Base-by-base conservation (phyloP, 2,113 vertebrate species). In the Tympanuchus pallidicinctus region DNA sequence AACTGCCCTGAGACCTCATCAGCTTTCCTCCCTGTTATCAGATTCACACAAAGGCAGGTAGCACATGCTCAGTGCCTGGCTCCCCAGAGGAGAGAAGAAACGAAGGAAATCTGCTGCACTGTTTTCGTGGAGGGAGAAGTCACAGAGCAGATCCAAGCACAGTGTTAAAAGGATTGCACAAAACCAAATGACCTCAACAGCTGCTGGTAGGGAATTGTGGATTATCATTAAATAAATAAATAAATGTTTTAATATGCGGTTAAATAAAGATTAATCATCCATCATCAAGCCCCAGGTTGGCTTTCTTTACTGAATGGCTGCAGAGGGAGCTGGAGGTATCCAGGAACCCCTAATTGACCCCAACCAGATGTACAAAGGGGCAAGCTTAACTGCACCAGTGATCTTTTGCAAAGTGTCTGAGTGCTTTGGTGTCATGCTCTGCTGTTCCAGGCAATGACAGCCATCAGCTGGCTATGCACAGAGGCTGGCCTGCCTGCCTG, bases 371-470 rank as follows among this genome's bases (percentile, higher is more conserved):
- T 19, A 28, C 36, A 77, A 69, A 45, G 28, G 2, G 2, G 36
- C 54, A 8, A 21, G 5, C 11, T 4, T 48, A n/a, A 38, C 1
- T 1, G 17, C 32, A 15, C 24, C 28, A 43, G 10, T 24, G 34
- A 5, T 6, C 17, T 60, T 57, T 72, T 67, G 15, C 63, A 43
- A 20, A 0, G 0, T 16, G 40, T 24, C 11, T 4, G 4, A 45
- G 22, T 1, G 4, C 30, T 59, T 24, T 25, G 5, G 42, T 2
- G 0, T 5, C 34, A 19, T 8, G 12, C 48, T 2, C 6, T 0
- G 0, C 11, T 30, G 22, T 19, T 13, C 67, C 48, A 8, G 2
- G 48, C 15, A 2, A 13, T 0, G 19, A 54, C 36, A 38, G 65
- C 66, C 32, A 38, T 22, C 32, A 0, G 21, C 30, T 16, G 3